phyloP scores from a whole-genome alignment of 2,797 vertebrate species.

The Anomalospiza imberbis region DNA sequence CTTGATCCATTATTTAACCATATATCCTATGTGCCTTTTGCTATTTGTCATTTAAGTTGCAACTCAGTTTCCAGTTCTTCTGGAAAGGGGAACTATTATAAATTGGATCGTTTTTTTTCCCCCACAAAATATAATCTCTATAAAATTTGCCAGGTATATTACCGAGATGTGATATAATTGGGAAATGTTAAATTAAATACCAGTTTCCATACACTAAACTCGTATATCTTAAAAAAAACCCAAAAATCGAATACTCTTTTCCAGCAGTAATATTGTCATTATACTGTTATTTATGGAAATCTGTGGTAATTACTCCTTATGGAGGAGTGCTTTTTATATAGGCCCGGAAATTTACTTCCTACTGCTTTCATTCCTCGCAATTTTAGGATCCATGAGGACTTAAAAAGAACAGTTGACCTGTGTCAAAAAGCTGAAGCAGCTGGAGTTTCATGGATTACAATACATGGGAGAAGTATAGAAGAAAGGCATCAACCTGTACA shows the following conservation, averaged over 20 bases:
- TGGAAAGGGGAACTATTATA: not conserved
- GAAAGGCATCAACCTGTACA: constrained; percentile 96
- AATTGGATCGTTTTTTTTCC: accelerated
- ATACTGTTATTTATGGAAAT: not conserved
- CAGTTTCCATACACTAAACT: not conserved
- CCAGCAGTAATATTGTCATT: not conserved
- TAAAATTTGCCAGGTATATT: not conserved
- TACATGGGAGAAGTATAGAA: constrained; percentile 89
- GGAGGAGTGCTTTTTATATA: not conserved
- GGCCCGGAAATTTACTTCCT: not conserved
- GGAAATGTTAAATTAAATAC: not conserved
- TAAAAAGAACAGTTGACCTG: constrained; percentile 89
- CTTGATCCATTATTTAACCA: not conserved
- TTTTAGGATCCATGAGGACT: constrained; percentile 89
- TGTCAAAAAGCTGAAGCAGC: constrained; percentile 93
- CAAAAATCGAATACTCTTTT: not conserved
- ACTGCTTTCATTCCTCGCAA: constrained; percentile 18
- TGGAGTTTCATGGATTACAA: constrained; percentile 95
- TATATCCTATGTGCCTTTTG: not conserved
- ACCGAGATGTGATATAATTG: not conserved
- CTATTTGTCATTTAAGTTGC: not conserved
- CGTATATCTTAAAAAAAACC: not conserved
- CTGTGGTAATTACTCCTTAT: not conserved
- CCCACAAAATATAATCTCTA: not conserved
- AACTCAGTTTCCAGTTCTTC: not conserved